A percentile compares a stretch with the other conserved stretches of the same genome.
phyloP scores from a whole-genome alignment of 2,113 vertebrate genomes.

The Phrynocephalus versicolor region DNA sequence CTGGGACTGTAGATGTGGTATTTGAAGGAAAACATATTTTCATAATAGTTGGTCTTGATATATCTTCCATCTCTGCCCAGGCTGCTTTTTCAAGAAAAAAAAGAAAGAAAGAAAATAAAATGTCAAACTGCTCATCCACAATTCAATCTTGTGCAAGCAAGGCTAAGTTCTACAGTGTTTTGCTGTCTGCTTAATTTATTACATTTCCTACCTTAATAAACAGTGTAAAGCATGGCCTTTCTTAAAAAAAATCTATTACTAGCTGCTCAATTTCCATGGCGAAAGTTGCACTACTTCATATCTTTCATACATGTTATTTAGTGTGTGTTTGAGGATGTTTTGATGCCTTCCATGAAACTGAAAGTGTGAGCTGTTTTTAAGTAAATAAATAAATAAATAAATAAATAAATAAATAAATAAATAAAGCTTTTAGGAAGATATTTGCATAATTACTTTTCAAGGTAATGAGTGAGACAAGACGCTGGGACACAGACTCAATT shows the following conservation, averaged over 20 bases:
- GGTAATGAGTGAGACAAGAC: constrained; percentile 61
- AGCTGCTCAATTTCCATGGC: constrained; percentile 29
- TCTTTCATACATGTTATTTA: background rate
- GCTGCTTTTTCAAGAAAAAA: background rate
- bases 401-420: constrained; percentile 61
- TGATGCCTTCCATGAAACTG: constrained; percentile 43
- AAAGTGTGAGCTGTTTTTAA: constrained; percentile 50
- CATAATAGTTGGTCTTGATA: constrained; percentile 8
- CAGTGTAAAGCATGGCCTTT: too few relatives aligned
- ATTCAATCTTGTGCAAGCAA: constrained; percentile 33
- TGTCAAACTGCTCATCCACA: constrained; percentile 16
- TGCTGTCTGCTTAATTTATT: constrained; percentile 43
- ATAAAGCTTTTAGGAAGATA: constrained; percentile 44
- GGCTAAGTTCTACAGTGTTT: constrained; percentile 26
- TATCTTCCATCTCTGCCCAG: background rate
- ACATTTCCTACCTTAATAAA: constrained; percentile 31
- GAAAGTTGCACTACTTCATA: constrained; percentile 17
- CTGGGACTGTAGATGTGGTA: background rate
- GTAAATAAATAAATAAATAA: constrained; percentile 64
- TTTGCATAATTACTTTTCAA: constrained; percentile 66
- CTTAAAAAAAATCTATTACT: too few relatives aligned
- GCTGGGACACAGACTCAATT: constrained; percentile 47
- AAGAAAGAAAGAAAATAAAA: background rate
- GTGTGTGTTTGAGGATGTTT: constrained; percentile 18
- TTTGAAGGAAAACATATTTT: constrained; percentile 39